Evolutionary conservation across 2,888 invertebrate genomes (phyloP), one percentile per base, ranked within the genome.

Genomic region (Sturmia bella): DNA sequence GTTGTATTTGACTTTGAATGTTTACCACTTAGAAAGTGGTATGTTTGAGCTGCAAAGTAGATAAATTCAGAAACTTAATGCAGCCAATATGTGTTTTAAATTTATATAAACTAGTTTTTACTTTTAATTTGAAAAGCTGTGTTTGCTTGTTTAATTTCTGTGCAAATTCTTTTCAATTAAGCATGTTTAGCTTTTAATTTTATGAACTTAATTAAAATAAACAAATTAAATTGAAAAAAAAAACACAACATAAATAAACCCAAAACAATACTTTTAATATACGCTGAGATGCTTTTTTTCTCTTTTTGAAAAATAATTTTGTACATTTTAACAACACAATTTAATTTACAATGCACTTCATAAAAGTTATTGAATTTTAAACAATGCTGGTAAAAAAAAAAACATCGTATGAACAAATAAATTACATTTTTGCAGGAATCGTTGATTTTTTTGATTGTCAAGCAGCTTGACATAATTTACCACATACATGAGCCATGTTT

Each of bases 391-490:
- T 15, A 27, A 32, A 43, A 27, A 19, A 27, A 57, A 21, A 61
- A 41, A 4, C 12, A 21, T n/a, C n/a, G n/a, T 24, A n/a, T 1
- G 12, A 0, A 50, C 7, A 68, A 57, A 59, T 68, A 68, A 75
- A 39, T 45, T 69, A 17, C 6, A 21, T 54, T 80, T 70, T 64
- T 73, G 19, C 13, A 15, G 24, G 43, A 66, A 75, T 75, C 39
- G 39, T 45, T 39, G 32, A n/a, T 24, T 24, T 72, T 59, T 54
- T 61, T 54, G 59, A 72, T 66, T 70, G 59, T 80, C 52, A 64
- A 61, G 11, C 13, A 66, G 68, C 52, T 61, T 80, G 80, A 75
- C 64, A 75, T 80, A 76, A 76, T 81, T 76, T 63, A 76, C 80
- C 80, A 57, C 76, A 73, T 72, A 37, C 39, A 5, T 24, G 61